Evolutionary conservation across 1,140 invertebrate species (phyloP), one percentile per base, ranked within the genome.

Genomic region (Melanaphis sacchari): DNA sequence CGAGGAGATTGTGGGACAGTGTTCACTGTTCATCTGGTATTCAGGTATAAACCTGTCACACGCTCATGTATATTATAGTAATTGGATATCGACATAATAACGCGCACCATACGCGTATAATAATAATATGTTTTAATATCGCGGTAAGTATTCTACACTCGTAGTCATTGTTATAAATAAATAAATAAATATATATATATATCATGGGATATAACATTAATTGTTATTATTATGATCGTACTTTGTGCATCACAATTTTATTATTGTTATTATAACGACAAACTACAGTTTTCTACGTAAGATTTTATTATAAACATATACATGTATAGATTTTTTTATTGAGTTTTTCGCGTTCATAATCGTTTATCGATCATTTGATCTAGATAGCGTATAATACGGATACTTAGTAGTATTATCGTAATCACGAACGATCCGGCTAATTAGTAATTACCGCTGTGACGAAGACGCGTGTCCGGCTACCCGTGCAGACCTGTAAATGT

Each of bases 1-100:
- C 7, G 22, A 15, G 82, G 82, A 84, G 24, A 84, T 38, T 40
- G 59, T 66, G 22, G 22, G 24, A 26, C 82, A 26, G 15, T n/a
- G 84, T 41, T 85, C 26, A 85, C n/a, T n/a, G n/a, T n/a, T n/a
- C n/a, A n/a, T n/a, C n/a, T n/a, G n/a, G n/a, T n/a, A n/a, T n/a
- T 85, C 38, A 41, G 2, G 22, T 82, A 82, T 40, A 84, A 84
- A 84, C 81, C 38, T 24, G 81, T 41, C 81, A 38, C 81, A 11
- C 22, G 6, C 38, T n/a, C 18, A 82, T 82, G 40, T 82, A 40
- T 24, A 40, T 2, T 21, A 49, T 49, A 66, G 41, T 43, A 85
- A 85, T 85, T 85, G 41, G 84, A 85, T 85, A 85, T 85, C 26
- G 41, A 41, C 84, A 76, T 36, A 76, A 76, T 76, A 4, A 76